A percentile compares a stretch with the other conserved stretches of the same genome.
phyloP scores from a whole-genome alignment of 2,797 vertebrate genomes.

The Lacerta agilis region DNA sequence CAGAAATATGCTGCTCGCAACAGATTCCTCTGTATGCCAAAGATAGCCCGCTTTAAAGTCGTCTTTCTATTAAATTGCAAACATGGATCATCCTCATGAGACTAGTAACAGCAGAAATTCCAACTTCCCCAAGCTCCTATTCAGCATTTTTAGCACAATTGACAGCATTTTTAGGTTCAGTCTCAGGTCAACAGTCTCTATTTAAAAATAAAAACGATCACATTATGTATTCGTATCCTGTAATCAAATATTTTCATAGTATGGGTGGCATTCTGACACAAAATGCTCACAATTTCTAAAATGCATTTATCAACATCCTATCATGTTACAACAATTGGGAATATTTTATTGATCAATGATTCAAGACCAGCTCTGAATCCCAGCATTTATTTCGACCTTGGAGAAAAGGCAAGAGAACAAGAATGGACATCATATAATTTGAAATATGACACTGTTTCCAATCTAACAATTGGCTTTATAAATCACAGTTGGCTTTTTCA shows the following conservation, averaged over 20 bases:
- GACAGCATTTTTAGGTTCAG: neutral
- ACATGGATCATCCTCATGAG: neutral
- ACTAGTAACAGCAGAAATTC: neutral
- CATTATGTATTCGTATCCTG: neutral
- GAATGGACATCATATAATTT: neutral
- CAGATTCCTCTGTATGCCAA: neutral
- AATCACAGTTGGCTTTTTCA: neutral
- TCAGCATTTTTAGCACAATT: neutral
- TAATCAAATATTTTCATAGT: neutral
- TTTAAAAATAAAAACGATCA: neutral
- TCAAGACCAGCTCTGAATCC: neutral
- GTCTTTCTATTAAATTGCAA: slow-evolving; percentile 16
- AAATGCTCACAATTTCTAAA: neutral
- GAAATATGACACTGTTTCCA: neutral
- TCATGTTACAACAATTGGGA: neutral
- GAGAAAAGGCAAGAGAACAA: neutral
- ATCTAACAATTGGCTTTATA: neutral
- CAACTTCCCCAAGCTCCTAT: neutral
- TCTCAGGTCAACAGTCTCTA: neutral
- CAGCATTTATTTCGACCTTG: neutral
- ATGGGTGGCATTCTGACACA: neutral
- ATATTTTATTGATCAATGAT: neutral
- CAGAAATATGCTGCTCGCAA: neutral
- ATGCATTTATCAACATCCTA: neutral
- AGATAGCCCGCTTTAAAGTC: slow-evolving; percentile 2